Base-by-base conservation (phyloP, 2,888 invertebrate genomes). In the Pegoplata infirma region DNA sequence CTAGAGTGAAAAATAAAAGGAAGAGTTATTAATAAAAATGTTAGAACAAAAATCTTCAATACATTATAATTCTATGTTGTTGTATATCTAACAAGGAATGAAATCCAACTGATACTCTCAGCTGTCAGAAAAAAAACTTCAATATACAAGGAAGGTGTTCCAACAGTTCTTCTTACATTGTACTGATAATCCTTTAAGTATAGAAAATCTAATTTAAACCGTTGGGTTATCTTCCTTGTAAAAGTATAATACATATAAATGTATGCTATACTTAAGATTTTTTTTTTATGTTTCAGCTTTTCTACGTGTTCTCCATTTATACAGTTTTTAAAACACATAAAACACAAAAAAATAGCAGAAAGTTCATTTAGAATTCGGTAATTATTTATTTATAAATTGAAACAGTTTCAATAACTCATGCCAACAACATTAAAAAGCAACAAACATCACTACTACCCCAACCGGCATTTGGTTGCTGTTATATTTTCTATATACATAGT, bases 321-420 rank as follows among this genome's bases (percentile, higher is more conserved):
- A 16, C 7, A n/a, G 19, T 21, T 59, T 5, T 4, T 46, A 17
- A 25, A 21, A 17, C 7, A 19, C 5, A 25, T 5, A 17, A 8
- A 55, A 17, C 0, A 12, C 44, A 10, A n/a, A 40, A n/a, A 7
- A 14, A 47, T 3, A 46, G n/a, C n/a, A n/a, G n/a, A n/a, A 46
- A 47, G 19, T 63, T 61, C 76, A 72, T 83, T 83, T 83, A 78
- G 82, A 83, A 84, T 84, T 84, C 82, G 78, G 84, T 87, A 87
- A 88, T 88, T 87, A 88, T 88, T 88, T 88, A 88, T 89, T 88
- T 89, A 88, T 88, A 86, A 88, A 85, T 84, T 86, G 83, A 84
- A 87, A 87, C 85, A 82, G 85, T 85, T 88, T 85, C 86, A 86
- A 88, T 87, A 87, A 87, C 86, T 88, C 85, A 87, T 84, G 23